A percentile compares a stretch with the other conserved stretches of the same genome.
phyloP scores from a whole-genome alignment of 2,797 vertebrate genomes.

The Mionectes olivaceus region DNA sequence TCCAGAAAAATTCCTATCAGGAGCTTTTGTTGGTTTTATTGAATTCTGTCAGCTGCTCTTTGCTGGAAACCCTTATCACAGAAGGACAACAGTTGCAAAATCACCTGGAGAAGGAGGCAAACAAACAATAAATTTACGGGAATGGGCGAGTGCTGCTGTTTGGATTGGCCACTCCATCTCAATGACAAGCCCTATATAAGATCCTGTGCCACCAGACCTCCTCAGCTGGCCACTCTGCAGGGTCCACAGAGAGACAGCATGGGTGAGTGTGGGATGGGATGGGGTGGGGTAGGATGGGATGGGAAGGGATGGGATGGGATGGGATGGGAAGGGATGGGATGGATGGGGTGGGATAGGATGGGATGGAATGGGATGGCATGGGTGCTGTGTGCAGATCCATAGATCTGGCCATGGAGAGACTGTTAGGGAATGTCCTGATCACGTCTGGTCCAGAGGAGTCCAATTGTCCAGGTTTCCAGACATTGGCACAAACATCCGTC shows the following conservation, averaged over 20 bases:
- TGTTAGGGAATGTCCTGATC: not conserved
- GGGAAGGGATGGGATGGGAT: not conserved
- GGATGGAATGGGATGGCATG: not conserved
- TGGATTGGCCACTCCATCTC: not conserved
- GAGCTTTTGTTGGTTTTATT: not conserved
- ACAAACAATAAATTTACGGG: not conserved
- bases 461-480: not conserved
- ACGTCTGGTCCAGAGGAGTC: not conserved
- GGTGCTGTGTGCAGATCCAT: not conserved
- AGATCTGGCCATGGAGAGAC: not conserved
- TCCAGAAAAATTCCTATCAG: not conserved
- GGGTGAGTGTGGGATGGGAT: not conserved
- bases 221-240: not conserved
- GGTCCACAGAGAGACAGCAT: not conserved
- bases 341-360: too few species aligned
- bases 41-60: not conserved
- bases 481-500: not conserved
- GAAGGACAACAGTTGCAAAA: not conserved
- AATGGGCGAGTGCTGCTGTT: not conserved
- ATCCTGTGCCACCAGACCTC: not conserved
- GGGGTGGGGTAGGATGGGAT: not conserved
- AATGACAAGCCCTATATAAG: not conserved
- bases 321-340: not conserved
- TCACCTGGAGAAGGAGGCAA: not conserved
- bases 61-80: not conserved